Evolutionary conservation across 2,113 vertebrate genomes (phyloP).

Genomic region (Paramormyrops kingsleyae): DNA sequence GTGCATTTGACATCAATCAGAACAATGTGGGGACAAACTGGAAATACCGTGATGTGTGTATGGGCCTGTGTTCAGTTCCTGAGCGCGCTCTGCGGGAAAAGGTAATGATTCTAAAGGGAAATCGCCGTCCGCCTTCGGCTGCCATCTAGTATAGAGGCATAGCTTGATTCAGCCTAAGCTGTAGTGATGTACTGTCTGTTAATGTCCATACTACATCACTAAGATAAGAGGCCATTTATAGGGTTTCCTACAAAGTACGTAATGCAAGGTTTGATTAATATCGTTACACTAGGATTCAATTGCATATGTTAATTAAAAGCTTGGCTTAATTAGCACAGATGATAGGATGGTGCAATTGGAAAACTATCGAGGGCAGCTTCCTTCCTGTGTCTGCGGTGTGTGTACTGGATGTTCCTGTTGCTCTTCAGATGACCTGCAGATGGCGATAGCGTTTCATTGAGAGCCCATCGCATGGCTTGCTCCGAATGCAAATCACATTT

Average conservation of each 20-base stretch:
- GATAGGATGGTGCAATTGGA: not conserved
- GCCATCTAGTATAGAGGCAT: not conserved
- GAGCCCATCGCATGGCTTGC: not conserved
- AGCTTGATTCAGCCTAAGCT: not conserved
- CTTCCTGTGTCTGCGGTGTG: not conserved
- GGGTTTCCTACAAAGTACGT: not conserved
- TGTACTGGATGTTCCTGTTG: conserved; percentile 59
- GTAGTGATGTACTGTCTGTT: not conserved
- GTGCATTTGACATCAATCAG: conserved; percentile 61
- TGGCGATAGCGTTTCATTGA: conserved; percentile 75
- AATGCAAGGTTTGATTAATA: conserved; percentile 6
- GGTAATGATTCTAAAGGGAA: conserved; percentile 59
- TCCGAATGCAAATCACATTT: not conserved
- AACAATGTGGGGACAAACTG: conserved; percentile 73
- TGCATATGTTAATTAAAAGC: conserved; percentile 2
- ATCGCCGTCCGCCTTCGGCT: not conserved
- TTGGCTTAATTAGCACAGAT: not conserved
- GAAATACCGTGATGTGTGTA: conserved; percentile 66
- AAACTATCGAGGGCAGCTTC: not conserved
- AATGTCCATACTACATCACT: conserved; percentile 1
- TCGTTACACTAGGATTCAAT: not conserved
- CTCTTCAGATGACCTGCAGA: conserved; percentile 95
- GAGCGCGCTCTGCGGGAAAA: conserved; percentile 74
- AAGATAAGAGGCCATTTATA: conserved; percentile 1
- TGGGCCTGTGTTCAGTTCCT: conserved; percentile 79